Evolutionary conservation across 2,888 invertebrate species (phyloP).

Genomic region (Phalera bucephala): DNA sequence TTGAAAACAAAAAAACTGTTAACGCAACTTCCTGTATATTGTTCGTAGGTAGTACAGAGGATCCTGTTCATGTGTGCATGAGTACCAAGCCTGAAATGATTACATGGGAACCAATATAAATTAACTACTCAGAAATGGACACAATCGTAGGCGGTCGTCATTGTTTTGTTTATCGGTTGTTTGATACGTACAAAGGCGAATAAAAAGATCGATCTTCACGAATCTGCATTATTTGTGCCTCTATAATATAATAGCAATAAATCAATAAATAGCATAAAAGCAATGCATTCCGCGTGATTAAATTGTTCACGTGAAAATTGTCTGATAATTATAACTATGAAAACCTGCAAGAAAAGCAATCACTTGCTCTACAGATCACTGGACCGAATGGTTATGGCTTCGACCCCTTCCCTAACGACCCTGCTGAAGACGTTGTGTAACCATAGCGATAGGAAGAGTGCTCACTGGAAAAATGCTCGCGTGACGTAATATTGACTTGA

Average conservation of each 20-base stretch:
- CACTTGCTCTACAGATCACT: too few species aligned
- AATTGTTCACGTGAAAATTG: too few species aligned
- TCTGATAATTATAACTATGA: too few species aligned
- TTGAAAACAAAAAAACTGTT: slow-evolving; percentile 19
- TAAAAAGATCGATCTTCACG: slow-evolving; percentile 20
- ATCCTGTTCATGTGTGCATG: slow-evolving; percentile 21
- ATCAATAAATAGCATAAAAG: too few species aligned
- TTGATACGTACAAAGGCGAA: slow-evolving; percentile 8
- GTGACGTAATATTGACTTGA: too few species aligned
- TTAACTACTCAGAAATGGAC: slow-evolving; percentile 19
- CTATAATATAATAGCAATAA: slow-evolving; percentile 17
- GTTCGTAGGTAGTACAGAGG: slow-evolving; percentile 15
- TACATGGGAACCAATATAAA: slow-evolving; percentile 24
- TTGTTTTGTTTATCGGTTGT: slow-evolving; percentile 21
- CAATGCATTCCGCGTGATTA: too few species aligned
- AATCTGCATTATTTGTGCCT: slow-evolving; percentile 15
- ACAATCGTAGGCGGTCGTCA: slow-evolving; percentile 17
- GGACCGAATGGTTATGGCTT: too few species aligned
- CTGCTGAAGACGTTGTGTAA: too few species aligned
- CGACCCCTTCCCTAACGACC: too few species aligned
- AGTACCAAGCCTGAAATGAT: slow-evolving; percentile 14
- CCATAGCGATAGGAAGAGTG: too few species aligned
- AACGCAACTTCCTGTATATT: slow-evolving; percentile 23
- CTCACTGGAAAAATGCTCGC: too few species aligned
- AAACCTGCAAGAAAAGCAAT: too few species aligned